phyloP scores from a whole-genome alignment of 2,888 invertebrate genomes.

The Oxyscelio sp. region DNA sequence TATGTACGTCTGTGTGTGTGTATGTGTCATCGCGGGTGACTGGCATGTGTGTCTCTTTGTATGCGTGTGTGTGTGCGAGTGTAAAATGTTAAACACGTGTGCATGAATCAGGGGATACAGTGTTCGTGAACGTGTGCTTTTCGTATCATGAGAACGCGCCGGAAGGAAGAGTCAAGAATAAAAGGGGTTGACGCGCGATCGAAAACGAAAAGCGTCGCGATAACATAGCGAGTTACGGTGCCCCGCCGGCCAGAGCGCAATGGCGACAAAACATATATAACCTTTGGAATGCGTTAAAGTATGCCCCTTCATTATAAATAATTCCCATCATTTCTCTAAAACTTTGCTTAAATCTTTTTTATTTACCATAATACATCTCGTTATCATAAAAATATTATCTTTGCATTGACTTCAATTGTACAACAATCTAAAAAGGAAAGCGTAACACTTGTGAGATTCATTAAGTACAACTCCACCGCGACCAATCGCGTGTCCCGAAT shows the following conservation, averaged over 20 bases:
- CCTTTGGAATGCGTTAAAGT: conserved; percentile 68
- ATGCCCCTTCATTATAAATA: conserved; percentile 53
- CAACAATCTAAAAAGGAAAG: conserved; percentile 69
- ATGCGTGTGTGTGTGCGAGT: conserved; percentile 36
- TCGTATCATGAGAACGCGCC: conserved; percentile 68
- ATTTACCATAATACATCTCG: conserved; percentile 53
- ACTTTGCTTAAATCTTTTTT: conserved; percentile 44
- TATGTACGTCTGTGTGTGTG: conserved; percentile 75
- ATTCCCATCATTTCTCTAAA: conserved; percentile 48
- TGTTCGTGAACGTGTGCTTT: conserved; percentile 64
- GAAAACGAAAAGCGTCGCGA: conserved; percentile 43
- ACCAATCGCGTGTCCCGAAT: conserved; percentile 42
- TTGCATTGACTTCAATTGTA: conserved; percentile 64
- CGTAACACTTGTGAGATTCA: conserved; percentile 70
- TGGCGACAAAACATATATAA: conserved; percentile 70
- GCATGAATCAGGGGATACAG: conserved; percentile 33
- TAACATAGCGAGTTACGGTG: conserved; percentile 41
- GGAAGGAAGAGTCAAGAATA: conserved; percentile 79
- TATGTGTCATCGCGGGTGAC: conserved; percentile 13
- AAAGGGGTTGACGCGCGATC: conserved; percentile 75
- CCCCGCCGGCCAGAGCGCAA: conserved; percentile 53
- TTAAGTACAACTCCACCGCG: conserved; percentile 62
- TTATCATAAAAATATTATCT: conserved; percentile 70
- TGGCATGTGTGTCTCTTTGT: conserved; percentile 46
- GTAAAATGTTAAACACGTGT: conserved; percentile 23